A percentile compares a stretch with the other conserved stretches of the same genome.
These are phyloP conservation scores for Enteromius treurensis DNA, from an alignment of 2,797 vertebrate species.

Conservation along the genomic window DNA sequence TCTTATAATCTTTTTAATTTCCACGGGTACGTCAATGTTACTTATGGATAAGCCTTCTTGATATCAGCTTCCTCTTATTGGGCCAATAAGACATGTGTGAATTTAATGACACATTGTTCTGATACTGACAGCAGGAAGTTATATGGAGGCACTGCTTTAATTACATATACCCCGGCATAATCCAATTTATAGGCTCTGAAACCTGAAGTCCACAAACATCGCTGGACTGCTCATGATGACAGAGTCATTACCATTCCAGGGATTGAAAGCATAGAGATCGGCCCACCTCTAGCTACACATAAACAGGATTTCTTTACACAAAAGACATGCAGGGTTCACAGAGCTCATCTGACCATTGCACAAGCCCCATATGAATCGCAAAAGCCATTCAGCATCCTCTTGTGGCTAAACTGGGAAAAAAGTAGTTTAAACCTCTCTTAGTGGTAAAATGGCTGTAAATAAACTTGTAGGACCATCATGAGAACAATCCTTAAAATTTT, in stretches of 20 bases:
- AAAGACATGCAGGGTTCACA: slow-evolving; percentile 55
- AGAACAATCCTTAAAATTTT: neutral
- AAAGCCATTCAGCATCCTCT: slow-evolving; percentile 77
- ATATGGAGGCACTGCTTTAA: neutral
- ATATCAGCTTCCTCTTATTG: neutral
- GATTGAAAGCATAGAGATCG: slow-evolving; percentile 60
- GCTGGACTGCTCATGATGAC: slow-evolving; percentile 44
- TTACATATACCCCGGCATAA: slow-evolving; percentile 9
- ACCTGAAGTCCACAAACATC: slow-evolving; percentile 29
- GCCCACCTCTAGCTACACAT: slow-evolving; percentile 63
- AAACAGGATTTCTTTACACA: slow-evolving; percentile 67
- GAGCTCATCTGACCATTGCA: slow-evolving; percentile 43
- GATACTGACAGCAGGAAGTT: slow-evolving; percentile 24
- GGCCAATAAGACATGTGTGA: neutral
- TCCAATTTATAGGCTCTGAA: slow-evolving; percentile 10
- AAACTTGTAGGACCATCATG: neutral
- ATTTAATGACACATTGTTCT: slow-evolving; percentile 2
- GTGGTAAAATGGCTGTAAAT: slow-evolving; percentile 40
- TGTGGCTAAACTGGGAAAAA: slow-evolving; percentile 72
- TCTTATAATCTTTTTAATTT: neutral
- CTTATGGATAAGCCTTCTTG: neutral
- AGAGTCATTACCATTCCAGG: slow-evolving; percentile 55
- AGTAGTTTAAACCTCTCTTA: slow-evolving; percentile 64
- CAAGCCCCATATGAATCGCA: slow-evolving; percentile 17
- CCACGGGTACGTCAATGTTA: neutral